Evolutionary conservation across 2,888 invertebrate genomes (phyloP), one percentile per base, ranked within the genome.

Genomic region (Anoncus sp.): DNA sequence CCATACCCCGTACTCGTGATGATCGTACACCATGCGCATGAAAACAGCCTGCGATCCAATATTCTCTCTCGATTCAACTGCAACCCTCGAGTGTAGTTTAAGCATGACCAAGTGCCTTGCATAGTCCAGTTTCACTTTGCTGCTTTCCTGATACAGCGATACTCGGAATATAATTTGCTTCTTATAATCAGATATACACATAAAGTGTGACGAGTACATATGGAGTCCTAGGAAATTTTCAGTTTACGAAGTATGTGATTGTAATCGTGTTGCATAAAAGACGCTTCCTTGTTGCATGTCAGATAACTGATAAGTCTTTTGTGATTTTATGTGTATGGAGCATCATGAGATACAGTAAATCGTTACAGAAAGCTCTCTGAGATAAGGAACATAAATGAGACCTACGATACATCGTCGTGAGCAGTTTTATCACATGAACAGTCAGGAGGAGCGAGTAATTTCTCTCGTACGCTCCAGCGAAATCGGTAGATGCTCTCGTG

Each of bases 281-380:
- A 66, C n/a, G 53, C 55, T 24, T 35, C 10, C 22, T 55, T 31
- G 66, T 75, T 27, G 62, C 47, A 69, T 49, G 67, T 40, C 31
- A 7, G 40, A 66, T 49, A 40, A 60, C 2, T 38, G 9, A 22
- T 31, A 12, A 38, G 47, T 24, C n/a, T 47, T 31, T 47, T 27
- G 49, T 38, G 55, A 16, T 40, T 14, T 47, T 9, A 4, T 12
- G 45, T 59, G 38, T 27, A 4, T n/a, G 22, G 69, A 38, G 69
- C 47, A 73, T 51, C 18, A 31, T 62, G 75, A 57, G 75, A 69
- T 27, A 62, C 69, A 57, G 16, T 31, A 57, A 16, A 62, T 31
- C 45, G 60, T 69, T 75, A 40, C 35, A 53, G 18, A 18, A 57
- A 63, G 40, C 35, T 49, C 14, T 3, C 12, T 24, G 22, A 40